Conservation (phyloP, 2,797 vertebrate species). For the Clarias laeviceps region DNA sequence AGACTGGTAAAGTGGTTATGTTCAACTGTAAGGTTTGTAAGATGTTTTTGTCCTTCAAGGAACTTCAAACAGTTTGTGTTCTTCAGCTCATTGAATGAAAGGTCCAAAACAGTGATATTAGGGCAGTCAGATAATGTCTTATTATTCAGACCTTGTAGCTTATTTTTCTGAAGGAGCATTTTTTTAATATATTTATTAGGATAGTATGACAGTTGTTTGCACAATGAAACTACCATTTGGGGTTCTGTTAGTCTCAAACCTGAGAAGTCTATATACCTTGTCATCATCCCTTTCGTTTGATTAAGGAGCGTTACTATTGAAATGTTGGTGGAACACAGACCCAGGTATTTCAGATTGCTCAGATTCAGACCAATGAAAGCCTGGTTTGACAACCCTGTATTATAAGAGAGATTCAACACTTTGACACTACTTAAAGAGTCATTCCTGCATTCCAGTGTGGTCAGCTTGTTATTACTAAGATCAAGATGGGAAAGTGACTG, state of each 20-base stretch:
- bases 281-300: conserved; percentile 58
- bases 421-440: conserved; percentile 62
- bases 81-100: conserved; percentile 68
- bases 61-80: conserved; percentile 61
- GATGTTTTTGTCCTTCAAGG: conserved; percentile 56
- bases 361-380: conserved; percentile 70
- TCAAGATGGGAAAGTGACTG: conserved; percentile 63
- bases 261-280: conserved; percentile 69
- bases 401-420: conserved; percentile 73
- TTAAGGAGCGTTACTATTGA: conserved; percentile 61
- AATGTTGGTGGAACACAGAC: conserved; percentile 67
- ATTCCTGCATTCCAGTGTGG: conserved; percentile 60
- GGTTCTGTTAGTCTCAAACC: conserved; percentile 61
- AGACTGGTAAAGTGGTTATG: conserved; percentile 67
- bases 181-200: conserved; percentile 27
- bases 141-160: conserved; percentile 47
- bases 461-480: conserved; percentile 67
- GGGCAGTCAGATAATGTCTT: conserved; percentile 63
- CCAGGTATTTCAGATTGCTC: conserved; percentile 56
- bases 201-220: conserved; percentile 56
- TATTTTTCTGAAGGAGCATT: conserved; percentile 62
- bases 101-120: conserved; percentile 61
- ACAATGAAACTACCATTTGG: conserved; percentile 57
- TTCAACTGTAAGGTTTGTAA: conserved; percentile 62
- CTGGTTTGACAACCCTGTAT: conserved; percentile 53